A percentile compares a stretch with the other conserved stretches of the same genome.
These are phyloP conservation scores for Sebastes variabilis DNA, from an alignment of 2,797 vertebrate genomes.

Conservation along the genomic window DNA sequence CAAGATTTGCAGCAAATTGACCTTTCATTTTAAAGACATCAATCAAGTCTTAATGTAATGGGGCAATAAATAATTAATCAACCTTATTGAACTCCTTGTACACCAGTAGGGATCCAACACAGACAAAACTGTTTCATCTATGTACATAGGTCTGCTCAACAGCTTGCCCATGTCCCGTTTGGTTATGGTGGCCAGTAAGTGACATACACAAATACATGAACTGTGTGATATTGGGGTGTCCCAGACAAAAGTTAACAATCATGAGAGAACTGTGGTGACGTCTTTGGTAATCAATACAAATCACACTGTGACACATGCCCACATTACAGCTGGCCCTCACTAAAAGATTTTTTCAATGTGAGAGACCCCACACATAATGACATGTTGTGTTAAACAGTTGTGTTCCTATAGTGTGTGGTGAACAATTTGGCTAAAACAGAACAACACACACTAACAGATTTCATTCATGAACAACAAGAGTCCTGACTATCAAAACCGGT, in stretches of 20 bases:
- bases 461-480: too few species aligned
- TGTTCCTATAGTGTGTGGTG: too few species aligned
- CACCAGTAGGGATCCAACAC: background rate
- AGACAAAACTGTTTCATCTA: background rate
- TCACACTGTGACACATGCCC: too few species aligned
- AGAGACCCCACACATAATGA: too few species aligned
- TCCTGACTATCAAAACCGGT: too few species aligned
- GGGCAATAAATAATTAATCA: background rate
- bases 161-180: background rate
- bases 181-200: background rate
- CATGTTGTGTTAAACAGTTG: too few species aligned
- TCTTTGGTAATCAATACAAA: background rate
- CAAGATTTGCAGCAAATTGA: background rate
- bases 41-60: background rate
- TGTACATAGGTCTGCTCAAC: background rate
- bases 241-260: background rate
- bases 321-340: too few species aligned
- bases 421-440: too few species aligned
- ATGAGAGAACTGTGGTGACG: background rate
- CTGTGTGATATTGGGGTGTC: background rate
- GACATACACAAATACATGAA: background rate
- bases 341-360: too few species aligned
- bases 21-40: background rate
- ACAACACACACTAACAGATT: too few species aligned
- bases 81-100: background rate